phyloP scores from a whole-genome alignment of 2,113 vertebrate genomes.

The Illadopsis cleaveri region DNA sequence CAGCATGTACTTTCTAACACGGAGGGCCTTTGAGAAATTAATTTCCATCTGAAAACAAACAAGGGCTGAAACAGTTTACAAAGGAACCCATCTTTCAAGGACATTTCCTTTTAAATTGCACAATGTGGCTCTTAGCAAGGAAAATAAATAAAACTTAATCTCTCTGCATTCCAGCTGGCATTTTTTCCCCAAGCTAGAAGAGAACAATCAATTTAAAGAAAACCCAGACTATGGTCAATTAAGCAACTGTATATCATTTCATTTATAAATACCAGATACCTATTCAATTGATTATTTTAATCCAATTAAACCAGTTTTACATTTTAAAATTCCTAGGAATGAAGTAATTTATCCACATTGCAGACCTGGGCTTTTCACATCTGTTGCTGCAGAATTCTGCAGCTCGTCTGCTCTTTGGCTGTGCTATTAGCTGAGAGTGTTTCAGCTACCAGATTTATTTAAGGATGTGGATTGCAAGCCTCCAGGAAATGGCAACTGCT shows the following conservation, averaged over 20 bases:
- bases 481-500: background rate
- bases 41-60: constrained; percentile 51
- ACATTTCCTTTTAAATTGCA: constrained; percentile 49
- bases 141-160: constrained; percentile 63
- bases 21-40: constrained; percentile 7
- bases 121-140: constrained; percentile 48
- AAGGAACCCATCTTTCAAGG: constrained; percentile 43
- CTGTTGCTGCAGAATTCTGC: constrained; percentile 15
- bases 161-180: constrained; percentile 58
- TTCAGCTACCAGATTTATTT: constrained; percentile 33
- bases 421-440: background rate
- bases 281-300: constrained; percentile 31
- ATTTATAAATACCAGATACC: constrained; percentile 44
- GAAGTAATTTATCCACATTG: background rate
- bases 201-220: constrained; percentile 14
- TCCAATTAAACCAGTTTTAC: background rate
- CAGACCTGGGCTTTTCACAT: background rate
- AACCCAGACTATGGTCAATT: background rate
- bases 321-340: constrained; percentile 5
- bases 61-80: constrained; percentile 46
- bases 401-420: background rate
- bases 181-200: constrained; percentile 55
- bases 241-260: background rate
- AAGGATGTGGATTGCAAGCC: background rate
- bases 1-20: background rate